Base-by-base conservation (phyloP, 2,888 invertebrate genomes). In the Drosophila barbarae region DNA sequence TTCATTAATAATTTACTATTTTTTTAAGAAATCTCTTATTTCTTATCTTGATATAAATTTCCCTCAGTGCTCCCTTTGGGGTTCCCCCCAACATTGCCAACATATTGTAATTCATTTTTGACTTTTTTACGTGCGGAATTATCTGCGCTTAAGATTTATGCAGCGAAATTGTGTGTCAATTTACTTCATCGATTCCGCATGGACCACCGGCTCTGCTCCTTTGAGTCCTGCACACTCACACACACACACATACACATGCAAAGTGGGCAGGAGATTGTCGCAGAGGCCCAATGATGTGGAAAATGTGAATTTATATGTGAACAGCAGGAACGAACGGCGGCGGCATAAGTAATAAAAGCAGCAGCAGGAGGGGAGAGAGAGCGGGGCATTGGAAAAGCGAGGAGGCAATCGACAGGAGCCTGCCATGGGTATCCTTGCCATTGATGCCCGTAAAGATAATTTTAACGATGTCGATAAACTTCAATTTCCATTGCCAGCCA, bases 381-480 rank as follows among this genome's bases (percentile, higher is more conserved):
- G 23, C 12, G 30, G 32, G 47, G 30, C 34, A 12, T 10, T 8
- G 49, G 35, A 12, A 41, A 30, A 30, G 15, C 8, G 44, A 3
- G 18, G 30, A 15, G 35, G 56, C 55, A 50, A 41, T 35, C 65
- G 65, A 30, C 61, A 35, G 35, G 35, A 42, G 53, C 32, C 55
- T 53, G 35, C 52, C 34, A 21, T 0, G 12, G 70, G 46, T 55
- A 73, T 74, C 65, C 74, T 56, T 64, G 56, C 46, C 77, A 63
- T 50, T 63, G 83, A 84, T 84, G 79, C 63, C 77, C 84, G 85
- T 80, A 80, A 80, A 80, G 79, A 80, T 80, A 85, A 80, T 80
- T 80, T 80, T 80, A 80, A 80, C 84, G 79, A 85, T 83, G 84
- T 83, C 79, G 79, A 80, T 80, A 80, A 80, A 80, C 85, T 80